Conservation (phyloP, 2,113 vertebrate genomes). For the Ciconia maguari region DNA sequence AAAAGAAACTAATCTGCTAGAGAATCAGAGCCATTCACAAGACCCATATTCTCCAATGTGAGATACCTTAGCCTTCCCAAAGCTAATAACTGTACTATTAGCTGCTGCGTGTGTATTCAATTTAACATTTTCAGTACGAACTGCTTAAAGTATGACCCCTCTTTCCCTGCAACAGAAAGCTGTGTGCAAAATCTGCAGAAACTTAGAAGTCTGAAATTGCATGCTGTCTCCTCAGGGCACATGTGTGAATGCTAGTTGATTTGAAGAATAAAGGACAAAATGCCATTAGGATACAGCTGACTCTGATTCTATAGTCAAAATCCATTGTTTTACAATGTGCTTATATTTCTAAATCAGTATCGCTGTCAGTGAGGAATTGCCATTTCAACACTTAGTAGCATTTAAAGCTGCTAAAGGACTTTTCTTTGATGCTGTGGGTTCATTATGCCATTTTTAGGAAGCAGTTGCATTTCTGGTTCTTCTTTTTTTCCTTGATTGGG, state of each 20-base stretch:
- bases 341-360: constrained; percentile 21
- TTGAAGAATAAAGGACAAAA: neutral
- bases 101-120: neutral
- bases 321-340: neutral
- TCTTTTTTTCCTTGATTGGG: neutral
- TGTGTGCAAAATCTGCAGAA: neutral
- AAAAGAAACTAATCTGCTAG: constrained; percentile 36
- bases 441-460: neutral
- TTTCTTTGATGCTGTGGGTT: neutral
- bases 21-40: constrained; percentile 22
- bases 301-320: neutral
- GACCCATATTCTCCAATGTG: neutral
- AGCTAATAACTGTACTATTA: neutral
- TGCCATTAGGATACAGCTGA: neutral
- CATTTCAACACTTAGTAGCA: neutral
- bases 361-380: neutral
- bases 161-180: neutral
- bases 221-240: neutral
- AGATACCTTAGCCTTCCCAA: neutral
- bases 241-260: neutral
- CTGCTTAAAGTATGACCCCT: neutral
- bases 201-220: constrained; percentile 14
- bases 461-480: neutral
- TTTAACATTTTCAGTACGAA: constrained; percentile 32
- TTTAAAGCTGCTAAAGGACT: neutral